Percentiles rank a stretch among this genome's conserved stretches.
Evolutionary conservation across 2,113 vertebrate species (phyloP).

Genomic region (Mixornis gularis): DNA sequence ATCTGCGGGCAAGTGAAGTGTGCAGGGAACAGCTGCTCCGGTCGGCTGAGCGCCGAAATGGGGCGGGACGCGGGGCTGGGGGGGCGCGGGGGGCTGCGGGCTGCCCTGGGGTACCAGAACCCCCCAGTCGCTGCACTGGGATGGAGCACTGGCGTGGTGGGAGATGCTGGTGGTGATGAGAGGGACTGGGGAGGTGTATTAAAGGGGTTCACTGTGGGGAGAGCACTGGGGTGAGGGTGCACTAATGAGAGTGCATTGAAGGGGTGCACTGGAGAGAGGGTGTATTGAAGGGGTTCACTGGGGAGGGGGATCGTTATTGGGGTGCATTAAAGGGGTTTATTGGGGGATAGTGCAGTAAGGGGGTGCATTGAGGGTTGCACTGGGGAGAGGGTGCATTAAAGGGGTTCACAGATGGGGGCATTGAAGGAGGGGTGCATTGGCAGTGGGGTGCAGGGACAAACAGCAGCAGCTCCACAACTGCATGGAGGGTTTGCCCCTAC

Average conservation of each 20-base stretch:
- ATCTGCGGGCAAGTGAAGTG: conserved; percentile 79
- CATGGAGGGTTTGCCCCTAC: background rate
- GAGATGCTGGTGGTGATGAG: background rate
- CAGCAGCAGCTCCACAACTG: background rate
- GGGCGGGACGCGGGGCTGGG: conserved; percentile 8
- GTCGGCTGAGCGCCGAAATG: conserved; percentile 65
- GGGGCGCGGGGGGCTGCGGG: background rate
- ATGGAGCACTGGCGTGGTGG: fast-evolving
- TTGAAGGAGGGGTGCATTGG: background rate
- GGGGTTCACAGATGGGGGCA: background rate
- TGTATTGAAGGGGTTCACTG: background rate
- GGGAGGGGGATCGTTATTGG: background rate
- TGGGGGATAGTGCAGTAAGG: background rate
- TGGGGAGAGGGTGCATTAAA: background rate
- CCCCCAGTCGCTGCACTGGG: background rate
- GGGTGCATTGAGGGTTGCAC: background rate
- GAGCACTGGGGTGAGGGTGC: fast-evolving
- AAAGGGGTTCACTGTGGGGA: background rate
- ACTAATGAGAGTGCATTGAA: background rate
- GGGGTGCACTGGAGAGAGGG: background rate
- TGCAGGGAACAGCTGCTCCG: conserved; percentile 75
- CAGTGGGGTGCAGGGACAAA: background rate
- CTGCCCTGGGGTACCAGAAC: background rate
- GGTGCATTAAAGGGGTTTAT: background rate
- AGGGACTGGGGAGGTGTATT: fast-evolving